Evolutionary conservation across 2,113 vertebrate species (phyloP), one percentile per base, ranked within the genome.

Genomic region (Tilapia sparmanii): DNA sequence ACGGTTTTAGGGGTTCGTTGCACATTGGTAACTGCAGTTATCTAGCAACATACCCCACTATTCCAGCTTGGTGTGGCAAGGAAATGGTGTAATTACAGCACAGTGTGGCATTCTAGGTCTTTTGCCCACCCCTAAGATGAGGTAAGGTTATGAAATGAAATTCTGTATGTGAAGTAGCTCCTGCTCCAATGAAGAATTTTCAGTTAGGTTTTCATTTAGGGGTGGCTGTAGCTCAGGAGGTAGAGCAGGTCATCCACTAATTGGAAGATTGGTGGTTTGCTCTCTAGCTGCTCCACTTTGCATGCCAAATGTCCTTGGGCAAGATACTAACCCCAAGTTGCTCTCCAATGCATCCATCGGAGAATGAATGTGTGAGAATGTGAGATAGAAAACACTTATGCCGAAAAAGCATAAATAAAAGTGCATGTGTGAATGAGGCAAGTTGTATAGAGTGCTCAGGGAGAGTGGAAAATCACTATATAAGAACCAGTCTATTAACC

Each of bases 41-140:
- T 91, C 68, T 86, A 40, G 5, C 81, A 87, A 38, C 35, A 80
- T 26, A 8, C 31, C 55, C 38, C 55, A 11, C 66, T 47, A 18
- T 94, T 94, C 94, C 95, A 95, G 86, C 90, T 93, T 82, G 45
- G 22, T 33, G 59, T 85, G 91, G 86, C 53, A 29, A 87, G 73
- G 86, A 80, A 35, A 29, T 80, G 3, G 57, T 78, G 83, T 87
- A 86, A 87, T 93, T 87, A 81, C 78, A 80, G 82, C 84, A 84
- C 81, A 87, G 83, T 45, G 38, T 66, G 87, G 50, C 15, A 26
- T 84, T 63, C 33, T 54, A 47, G 79, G 76, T 24, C 42, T 68
- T 80, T 38, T 31, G 26, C 68, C 66, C 63, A 52, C 55, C 10
- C 81, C 53, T 66, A 47, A 82, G 47, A 38, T 81, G 85, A 79